Conservation (phyloP, 2,113 vertebrate species). For the Halichoerus grypus region DNA sequence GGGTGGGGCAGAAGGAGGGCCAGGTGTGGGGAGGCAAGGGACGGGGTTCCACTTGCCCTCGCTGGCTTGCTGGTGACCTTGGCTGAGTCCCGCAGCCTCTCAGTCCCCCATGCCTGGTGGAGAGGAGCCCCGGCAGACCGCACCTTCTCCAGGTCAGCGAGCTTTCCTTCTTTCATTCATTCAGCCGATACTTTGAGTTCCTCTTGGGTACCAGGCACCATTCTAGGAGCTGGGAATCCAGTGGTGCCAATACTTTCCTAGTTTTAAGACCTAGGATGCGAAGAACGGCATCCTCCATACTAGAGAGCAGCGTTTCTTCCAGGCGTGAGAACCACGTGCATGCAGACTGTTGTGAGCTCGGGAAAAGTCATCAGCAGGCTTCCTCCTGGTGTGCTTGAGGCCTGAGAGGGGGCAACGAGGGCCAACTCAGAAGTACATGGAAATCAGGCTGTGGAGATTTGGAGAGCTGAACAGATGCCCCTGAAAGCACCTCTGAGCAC, state of each 20-base stretch:
- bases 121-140: neutral
- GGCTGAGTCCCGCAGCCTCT: neutral
- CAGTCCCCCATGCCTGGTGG: fast-evolving
- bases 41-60: neutral
- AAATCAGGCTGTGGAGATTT: neutral
- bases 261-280: neutral
- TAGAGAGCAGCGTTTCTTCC: neutral
- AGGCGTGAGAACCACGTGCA: fast-evolving
- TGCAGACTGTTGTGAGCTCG: too few relatives aligned
- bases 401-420: neutral
- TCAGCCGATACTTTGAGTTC: neutral
- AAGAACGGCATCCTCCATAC: fast-evolving
- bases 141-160: neutral
- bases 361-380: neutral
- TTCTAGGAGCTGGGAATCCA: neutral
- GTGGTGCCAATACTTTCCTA: neutral
- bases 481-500: neutral
- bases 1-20: slow-evolving; percentile 33
- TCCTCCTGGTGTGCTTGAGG: neutral
- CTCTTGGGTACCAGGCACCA: neutral
- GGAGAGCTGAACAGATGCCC: neutral
- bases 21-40: neutral
- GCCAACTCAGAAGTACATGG: neutral
- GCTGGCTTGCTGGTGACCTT: neutral
- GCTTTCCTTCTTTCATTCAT: neutral